A percentile compares a stretch with the other conserved stretches of the same genome.
Evolutionary conservation across 2,888 invertebrate genomes (phyloP).

Genomic region (Esperia sulphurella): DNA sequence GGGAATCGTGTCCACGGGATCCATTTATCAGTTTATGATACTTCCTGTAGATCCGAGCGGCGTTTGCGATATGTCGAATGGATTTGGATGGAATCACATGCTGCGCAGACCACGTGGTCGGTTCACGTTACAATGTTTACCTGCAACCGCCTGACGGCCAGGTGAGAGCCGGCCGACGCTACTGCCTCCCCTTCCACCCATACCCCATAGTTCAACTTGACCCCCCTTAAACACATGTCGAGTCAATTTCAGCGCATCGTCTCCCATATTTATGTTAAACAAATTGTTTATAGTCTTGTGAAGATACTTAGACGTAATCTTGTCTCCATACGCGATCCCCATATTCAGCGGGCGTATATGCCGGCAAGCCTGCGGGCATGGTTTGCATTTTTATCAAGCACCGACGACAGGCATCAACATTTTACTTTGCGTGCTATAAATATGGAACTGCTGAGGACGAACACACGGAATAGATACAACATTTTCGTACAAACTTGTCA

Average conservation of each 20-base stretch:
- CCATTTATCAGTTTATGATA: constrained; percentile 13
- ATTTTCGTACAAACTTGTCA: constrained; percentile 73
- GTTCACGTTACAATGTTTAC: constrained; percentile 76
- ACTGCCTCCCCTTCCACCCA: constrained; percentile 13
- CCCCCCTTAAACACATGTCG: constrained; percentile 1
- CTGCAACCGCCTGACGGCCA: constrained; percentile 67
- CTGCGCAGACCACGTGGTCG: constrained; percentile 58
- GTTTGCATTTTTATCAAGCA: constrained; percentile 77
- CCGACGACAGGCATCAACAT: constrained; percentile 66
- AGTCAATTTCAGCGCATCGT: not conserved
- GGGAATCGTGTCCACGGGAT: constrained; percentile 23
- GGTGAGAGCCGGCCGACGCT: constrained; percentile 55
- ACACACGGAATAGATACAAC: constrained; percentile 54
- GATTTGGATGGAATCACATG: constrained; percentile 52
- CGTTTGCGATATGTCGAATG: constrained; percentile 9
- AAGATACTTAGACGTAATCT: constrained; percentile 33
- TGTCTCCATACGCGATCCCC: constrained; percentile 44
- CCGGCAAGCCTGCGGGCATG: constrained; percentile 56
- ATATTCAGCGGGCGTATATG: constrained; percentile 57
- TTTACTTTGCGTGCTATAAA: constrained; percentile 76
- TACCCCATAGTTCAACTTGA: not conserved
- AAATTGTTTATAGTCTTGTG: constrained; percentile 33
- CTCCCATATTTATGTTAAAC: constrained; percentile 18
- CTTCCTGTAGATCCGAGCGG: constrained; percentile 8
- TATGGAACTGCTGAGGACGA: constrained; percentile 65